Evolutionary conservation across 2,888 invertebrate genomes (phyloP).

Genomic region (Archaeoteleia sp.): DNA sequence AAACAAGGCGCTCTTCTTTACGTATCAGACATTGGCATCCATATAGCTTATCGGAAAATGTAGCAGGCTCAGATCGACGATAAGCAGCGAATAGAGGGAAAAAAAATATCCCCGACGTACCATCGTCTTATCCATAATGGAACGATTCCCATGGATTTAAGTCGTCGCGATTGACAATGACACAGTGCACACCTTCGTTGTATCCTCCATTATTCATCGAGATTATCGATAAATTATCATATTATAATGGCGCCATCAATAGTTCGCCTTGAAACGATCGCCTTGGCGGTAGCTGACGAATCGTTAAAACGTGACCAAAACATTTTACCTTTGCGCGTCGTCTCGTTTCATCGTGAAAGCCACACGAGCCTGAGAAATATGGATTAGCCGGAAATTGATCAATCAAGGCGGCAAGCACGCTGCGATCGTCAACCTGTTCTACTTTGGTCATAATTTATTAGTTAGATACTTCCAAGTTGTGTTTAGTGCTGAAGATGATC

Average conservation of each 20-base stretch:
- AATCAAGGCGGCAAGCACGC: no score
- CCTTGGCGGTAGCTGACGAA: conserved; percentile 6
- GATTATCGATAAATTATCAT: conserved; percentile 71
- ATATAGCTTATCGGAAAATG: conserved; percentile 51
- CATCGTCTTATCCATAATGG: conserved; percentile 66
- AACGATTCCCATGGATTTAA: conserved; percentile 63
- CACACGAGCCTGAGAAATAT: background rate
- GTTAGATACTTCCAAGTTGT: no score
- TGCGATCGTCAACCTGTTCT: no score
- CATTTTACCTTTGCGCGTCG: conserved; percentile 2
- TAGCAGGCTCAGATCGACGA: conserved; percentile 44
- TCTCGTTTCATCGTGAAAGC: background rate
- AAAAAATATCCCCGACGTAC: conserved; percentile 39
- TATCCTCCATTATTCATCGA: conserved; percentile 69
- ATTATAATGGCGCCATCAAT: conserved; percentile 67
- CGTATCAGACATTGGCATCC: conserved; percentile 47
- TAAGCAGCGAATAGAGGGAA: conserved; percentile 49
- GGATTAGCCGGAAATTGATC: no score
- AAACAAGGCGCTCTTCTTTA: conserved; percentile 34
- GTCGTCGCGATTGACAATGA: conserved; percentile 68
- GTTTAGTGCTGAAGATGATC: no score
- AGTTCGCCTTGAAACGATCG: conserved; percentile 53
- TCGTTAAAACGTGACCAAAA: conserved; percentile 12
- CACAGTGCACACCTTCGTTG: conserved; percentile 61
- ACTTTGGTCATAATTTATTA: no score